A percentile compares a stretch with the other conserved stretches of the same genome.
Conservation (phyloP, 2,888 invertebrate species). For the Seira ritae region DNA sequence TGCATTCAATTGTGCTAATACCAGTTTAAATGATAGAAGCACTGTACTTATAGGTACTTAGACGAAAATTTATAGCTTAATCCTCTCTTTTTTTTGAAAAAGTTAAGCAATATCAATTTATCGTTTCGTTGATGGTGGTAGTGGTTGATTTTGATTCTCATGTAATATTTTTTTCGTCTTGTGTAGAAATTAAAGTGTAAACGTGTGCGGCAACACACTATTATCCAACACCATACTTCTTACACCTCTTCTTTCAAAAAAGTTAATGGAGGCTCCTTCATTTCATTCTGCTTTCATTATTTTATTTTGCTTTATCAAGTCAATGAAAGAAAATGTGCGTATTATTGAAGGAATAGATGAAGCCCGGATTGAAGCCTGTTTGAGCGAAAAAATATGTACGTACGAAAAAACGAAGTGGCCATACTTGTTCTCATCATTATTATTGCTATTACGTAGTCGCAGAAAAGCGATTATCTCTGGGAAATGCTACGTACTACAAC, state of each 20-base stretch:
- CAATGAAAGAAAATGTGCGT: not conserved
- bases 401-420: not conserved
- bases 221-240: constrained; percentile 36
- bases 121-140: constrained; percentile 56
- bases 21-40: constrained; percentile 47
- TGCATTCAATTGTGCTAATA: constrained; percentile 40
- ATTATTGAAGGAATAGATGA: not conserved
- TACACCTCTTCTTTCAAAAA: not conserved
- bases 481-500: not conserved
- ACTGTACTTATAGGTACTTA: constrained; percentile 19
- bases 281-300: too few species aligned
- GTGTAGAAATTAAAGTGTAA: constrained; percentile 56
- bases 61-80: constrained; percentile 55
- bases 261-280: too few species aligned
- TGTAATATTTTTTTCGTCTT: not conserved
- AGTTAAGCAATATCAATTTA: constrained; percentile 53
- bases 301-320: not conserved
- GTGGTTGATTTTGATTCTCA: constrained; percentile 25
- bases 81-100: constrained; percentile 22
- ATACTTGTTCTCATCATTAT: constrained; percentile 11
- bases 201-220: constrained; percentile 57
- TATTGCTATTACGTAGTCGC: not conserved
- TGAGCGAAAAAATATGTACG: not conserved
- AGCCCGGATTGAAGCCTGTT: not conserved
- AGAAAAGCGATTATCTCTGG: not conserved